phyloP scores from a whole-genome alignment of 2,888 invertebrate species.

The Bembecia ichneumoniformis region DNA sequence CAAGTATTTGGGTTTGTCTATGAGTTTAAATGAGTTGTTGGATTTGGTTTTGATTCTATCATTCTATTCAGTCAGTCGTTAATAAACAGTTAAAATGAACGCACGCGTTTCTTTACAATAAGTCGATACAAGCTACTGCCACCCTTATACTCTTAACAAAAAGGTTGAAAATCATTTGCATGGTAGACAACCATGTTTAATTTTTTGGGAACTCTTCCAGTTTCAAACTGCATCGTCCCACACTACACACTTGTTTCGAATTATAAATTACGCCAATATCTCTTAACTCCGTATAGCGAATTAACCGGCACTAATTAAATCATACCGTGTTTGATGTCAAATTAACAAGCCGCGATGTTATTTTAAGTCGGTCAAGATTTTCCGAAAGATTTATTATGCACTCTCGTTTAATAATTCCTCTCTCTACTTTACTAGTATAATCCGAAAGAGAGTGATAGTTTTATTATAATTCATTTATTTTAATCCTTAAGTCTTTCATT shows the following conservation, averaged over 20 bases:
- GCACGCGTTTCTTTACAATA: no score
- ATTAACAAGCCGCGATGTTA: slow-evolving; percentile 18
- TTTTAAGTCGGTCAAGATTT: not conserved
- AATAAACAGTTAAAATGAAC: no score
- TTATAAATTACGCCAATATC: slow-evolving; percentile 26
- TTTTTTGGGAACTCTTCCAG: not conserved
- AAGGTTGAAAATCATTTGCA: no score
- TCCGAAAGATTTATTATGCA: not conserved
- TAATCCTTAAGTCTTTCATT: no score
- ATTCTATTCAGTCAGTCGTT: no score
- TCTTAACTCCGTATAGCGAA: slow-evolving; percentile 9
- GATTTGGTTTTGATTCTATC: no score
- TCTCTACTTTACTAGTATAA: not conserved
- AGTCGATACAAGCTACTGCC: no score
- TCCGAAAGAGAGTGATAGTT: no score
- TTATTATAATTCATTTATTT: no score
- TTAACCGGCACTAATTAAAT: slow-evolving; percentile 21
- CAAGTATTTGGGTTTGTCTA: no score
- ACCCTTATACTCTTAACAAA: no score
- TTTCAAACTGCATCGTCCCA: slow-evolving; percentile 5
- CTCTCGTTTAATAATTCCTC: not conserved
- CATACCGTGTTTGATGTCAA: slow-evolving; percentile 19
- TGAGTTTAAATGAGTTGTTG: no score
- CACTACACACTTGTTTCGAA: slow-evolving; percentile 30
- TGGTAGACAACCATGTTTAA: not conserved